Percentiles rank a stretch among this genome's conserved stretches.
Conservation (phyloP, 2,888 invertebrate species). For the Ophion slaviceki region DNA sequence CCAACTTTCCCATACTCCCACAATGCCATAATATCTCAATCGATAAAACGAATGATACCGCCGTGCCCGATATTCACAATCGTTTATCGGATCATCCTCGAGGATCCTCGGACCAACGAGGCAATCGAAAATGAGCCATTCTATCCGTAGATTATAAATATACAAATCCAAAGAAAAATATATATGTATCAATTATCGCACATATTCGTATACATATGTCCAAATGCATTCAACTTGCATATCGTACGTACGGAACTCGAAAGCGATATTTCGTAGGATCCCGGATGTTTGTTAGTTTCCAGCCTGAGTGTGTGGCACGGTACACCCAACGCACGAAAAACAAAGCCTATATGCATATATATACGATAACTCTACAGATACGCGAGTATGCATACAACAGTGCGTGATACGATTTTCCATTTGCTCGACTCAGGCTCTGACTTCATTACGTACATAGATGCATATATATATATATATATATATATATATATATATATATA, state of each 20-base stretch:
- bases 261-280: conserved; percentile 60
- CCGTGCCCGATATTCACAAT: too few relatives aligned
- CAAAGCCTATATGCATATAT: background rate
- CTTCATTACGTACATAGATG: conserved; percentile 56
- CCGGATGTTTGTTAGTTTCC: conserved; percentile 68
- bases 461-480: background rate
- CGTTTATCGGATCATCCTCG: too few relatives aligned
- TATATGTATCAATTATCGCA: background rate
- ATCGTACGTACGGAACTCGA: conserved; percentile 17
- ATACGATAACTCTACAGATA: conserved; percentile 1
- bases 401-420: conserved; percentile 62
- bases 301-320: conserved; percentile 41
- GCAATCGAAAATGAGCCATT: background rate
- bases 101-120: background rate
- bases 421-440: conserved; percentile 48
- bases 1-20: too few relatives aligned
- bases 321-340: conserved; percentile 27
- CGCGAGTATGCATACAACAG: conserved; percentile 23
- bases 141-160: background rate
- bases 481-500: background rate
- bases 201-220: conserved; percentile 2
- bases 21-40: too few relatives aligned
- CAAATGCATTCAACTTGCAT: background rate
- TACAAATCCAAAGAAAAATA: too few relatives aligned
- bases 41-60: too few relatives aligned